phyloP scores from a whole-genome alignment of 2,888 invertebrate genomes.

The Aethes cnicana region DNA sequence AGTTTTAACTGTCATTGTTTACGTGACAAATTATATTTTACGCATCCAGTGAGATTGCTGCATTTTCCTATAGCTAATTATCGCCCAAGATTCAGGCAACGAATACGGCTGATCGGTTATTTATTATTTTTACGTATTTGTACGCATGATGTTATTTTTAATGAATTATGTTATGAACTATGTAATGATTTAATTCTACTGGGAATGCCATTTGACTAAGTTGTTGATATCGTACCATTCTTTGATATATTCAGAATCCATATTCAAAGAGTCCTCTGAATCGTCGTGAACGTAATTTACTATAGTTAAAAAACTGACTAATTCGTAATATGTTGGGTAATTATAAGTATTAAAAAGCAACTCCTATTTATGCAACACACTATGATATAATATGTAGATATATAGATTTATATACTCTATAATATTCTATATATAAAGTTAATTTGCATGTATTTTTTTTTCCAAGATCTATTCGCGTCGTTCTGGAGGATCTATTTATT shows the following conservation, averaged over 20 bases:
- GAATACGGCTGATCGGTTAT: slow-evolving; percentile 43
- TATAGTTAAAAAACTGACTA: slow-evolving; percentile 8
- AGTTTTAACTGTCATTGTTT: slow-evolving; percentile 30
- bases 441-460: background rate
- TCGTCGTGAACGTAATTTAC: slow-evolving; percentile 8
- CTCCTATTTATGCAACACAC: slow-evolving; percentile 43
- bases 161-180: slow-evolving; percentile 33
- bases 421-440: slow-evolving; percentile 5
- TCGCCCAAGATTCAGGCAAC: slow-evolving; percentile 34
- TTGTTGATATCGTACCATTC: slow-evolving; percentile 36
- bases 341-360: slow-evolving; percentile 25
- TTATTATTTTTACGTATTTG: slow-evolving; percentile 24
- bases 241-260: slow-evolving; percentile 36
- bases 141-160: slow-evolving; percentile 33
- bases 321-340: slow-evolving; percentile 18
- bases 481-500: slow-evolving; percentile 33
- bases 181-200: slow-evolving; percentile 36
- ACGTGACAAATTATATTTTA: slow-evolving; percentile 32
- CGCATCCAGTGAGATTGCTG: slow-evolving; percentile 40
- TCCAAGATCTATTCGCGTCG: slow-evolving; percentile 46
- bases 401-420: slow-evolving; percentile 2
- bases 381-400: background rate
- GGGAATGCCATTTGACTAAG: slow-evolving; percentile 38
- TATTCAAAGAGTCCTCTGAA: slow-evolving; percentile 22
- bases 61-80: slow-evolving; percentile 33